Percentiles rank a stretch among this genome's conserved stretches.
phyloP scores from a whole-genome alignment of 2,113 vertebrate species.

The Smithornis capensis region DNA sequence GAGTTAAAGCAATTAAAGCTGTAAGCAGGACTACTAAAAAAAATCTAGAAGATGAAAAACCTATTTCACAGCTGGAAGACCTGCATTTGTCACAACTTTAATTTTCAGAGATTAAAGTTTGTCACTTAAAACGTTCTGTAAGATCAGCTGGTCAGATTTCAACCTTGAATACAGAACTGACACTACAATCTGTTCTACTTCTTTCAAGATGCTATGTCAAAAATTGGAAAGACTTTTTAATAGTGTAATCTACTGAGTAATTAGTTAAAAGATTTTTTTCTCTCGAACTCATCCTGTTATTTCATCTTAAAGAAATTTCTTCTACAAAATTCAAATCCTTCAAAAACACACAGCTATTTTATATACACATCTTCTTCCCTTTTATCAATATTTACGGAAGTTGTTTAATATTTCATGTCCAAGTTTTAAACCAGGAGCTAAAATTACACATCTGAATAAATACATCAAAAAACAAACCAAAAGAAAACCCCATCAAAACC shows the following conservation, averaged over 20 bases:
- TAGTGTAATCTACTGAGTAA: background rate
- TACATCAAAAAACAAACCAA: background rate
- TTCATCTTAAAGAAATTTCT: background rate
- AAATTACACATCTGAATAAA: conserved; percentile 1
- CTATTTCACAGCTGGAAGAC: background rate
- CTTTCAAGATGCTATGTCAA: background rate
- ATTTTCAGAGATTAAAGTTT: background rate
- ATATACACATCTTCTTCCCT: background rate
- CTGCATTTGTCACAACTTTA: background rate
- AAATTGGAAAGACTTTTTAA: background rate
- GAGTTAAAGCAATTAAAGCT: background rate
- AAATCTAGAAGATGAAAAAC: background rate
- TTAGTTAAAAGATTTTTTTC: background rate
- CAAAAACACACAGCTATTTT: background rate
- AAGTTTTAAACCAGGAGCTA: background rate
- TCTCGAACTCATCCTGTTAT: background rate
- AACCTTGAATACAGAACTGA: background rate
- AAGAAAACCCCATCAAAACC: background rate
- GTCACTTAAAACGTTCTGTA: background rate
- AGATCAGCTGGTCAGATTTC: background rate
- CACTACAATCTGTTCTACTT: background rate
- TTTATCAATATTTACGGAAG: background rate
- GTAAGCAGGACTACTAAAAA: background rate
- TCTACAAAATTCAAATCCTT: background rate
- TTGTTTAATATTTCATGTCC: background rate